These are phyloP conservation scores for Dioctria linearis DNA, from an alignment of 2,888 invertebrate genomes.

Conservation along the genomic window DNA sequence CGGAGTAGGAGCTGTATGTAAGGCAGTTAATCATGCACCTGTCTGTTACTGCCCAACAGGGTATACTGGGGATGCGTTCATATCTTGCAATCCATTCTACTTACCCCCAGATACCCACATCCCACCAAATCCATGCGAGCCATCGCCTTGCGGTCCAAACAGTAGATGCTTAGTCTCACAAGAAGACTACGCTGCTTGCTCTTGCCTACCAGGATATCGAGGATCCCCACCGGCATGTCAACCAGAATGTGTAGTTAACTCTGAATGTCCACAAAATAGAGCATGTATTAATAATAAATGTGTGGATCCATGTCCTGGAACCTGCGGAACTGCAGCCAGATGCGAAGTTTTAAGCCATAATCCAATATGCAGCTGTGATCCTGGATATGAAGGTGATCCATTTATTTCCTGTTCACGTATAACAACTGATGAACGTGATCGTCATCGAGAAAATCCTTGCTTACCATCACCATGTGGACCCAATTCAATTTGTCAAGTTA, in stretches of 20 bases:
- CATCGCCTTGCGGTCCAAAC: constrained; percentile 86
- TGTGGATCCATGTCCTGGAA: constrained; percentile 86
- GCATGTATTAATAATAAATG: constrained; percentile 87
- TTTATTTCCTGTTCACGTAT: constrained; percentile 77
- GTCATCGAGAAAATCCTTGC: constrained; percentile 73
- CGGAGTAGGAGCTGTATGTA: constrained; percentile 82
- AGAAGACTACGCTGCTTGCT: constrained; percentile 83
- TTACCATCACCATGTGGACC: constrained; percentile 81
- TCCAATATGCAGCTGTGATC: constrained; percentile 86
- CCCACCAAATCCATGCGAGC: constrained; percentile 81
- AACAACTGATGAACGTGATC: constrained; percentile 67
- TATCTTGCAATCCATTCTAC: constrained; percentile 77
- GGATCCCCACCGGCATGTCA: constrained; percentile 88
- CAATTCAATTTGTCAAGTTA: constrained; percentile 88
- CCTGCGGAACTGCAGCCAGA: constrained; percentile 83
- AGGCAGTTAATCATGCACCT: constrained; percentile 82
- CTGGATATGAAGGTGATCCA: constrained; percentile 85
- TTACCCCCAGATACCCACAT: constrained; percentile 68
- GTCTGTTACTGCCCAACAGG: constrained; percentile 83
- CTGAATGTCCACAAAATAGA: constrained; percentile 84
- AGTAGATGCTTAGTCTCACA: constrained; percentile 81
- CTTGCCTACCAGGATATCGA: constrained; percentile 82
- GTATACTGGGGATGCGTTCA: constrained; percentile 82
- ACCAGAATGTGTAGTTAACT: constrained; percentile 87
- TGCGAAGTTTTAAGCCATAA: constrained; percentile 89